Conservation (phyloP, 2,113 vertebrate genomes). For the Bostrychus sinensis region DNA sequence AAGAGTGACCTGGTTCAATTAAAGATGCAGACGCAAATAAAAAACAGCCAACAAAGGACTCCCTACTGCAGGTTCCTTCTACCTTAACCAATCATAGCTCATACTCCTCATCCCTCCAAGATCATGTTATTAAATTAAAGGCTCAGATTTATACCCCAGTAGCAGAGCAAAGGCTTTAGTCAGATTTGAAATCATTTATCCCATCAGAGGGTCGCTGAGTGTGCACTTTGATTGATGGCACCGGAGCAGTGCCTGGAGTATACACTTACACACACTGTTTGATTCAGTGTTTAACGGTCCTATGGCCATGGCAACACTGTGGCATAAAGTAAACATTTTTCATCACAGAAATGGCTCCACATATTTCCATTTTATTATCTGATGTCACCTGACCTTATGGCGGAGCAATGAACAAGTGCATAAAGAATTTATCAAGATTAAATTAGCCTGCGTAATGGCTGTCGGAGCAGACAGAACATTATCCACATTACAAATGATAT, state of each 20-base stretch:
- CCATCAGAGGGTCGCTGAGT: constrained; percentile 60
- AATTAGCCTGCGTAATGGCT: constrained; percentile 8
- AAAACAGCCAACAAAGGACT: constrained; percentile 51
- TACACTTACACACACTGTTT: constrained; percentile 63
- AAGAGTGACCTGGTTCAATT: constrained; percentile 21
- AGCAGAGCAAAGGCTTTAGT: constrained; percentile 65
- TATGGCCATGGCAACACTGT: constrained; percentile 40
- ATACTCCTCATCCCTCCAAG: constrained; percentile 42
- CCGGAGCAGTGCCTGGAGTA: constrained; percentile 36
- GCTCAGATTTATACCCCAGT: constrained; percentile 64
- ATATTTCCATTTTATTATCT: constrained; percentile 9
- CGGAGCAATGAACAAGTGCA: constrained; percentile 6
- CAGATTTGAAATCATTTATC: constrained; percentile 74
- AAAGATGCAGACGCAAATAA: constrained; percentile 35
- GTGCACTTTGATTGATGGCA: constrained; percentile 64
- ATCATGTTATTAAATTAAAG: constrained; percentile 64
- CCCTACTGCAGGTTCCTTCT: constrained; percentile 44
- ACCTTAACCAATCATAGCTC: constrained; percentile 46
- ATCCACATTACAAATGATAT: constrained; percentile 2
- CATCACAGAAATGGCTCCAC: constrained; percentile 36
- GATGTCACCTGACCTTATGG: constrained; percentile 12
- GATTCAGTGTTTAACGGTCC: constrained; percentile 46
- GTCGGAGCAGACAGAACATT: constrained; percentile 3
- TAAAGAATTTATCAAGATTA: constrained; percentile 12
- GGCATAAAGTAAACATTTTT: constrained; percentile 51